Percentiles rank a stretch among this genome's conserved stretches.
Evolutionary conservation across 2,888 invertebrate species (phyloP).

Genomic region (Rambutsinella grinnellia): DNA sequence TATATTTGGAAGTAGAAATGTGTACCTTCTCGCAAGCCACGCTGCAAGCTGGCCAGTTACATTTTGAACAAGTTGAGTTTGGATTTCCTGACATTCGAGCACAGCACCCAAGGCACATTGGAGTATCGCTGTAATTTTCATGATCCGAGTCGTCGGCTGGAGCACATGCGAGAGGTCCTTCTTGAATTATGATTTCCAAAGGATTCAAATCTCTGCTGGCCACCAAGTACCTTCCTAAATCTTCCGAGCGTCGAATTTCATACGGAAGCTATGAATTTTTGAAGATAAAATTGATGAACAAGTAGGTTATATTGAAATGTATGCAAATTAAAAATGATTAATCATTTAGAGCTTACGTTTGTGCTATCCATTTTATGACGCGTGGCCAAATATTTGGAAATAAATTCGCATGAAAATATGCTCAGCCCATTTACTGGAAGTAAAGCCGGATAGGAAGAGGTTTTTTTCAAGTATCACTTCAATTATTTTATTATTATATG

Average conservation of each 20-base stretch:
- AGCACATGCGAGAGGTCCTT: constrained; percentile 52
- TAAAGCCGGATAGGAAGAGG: too few relatives aligned
- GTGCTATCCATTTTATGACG: too few relatives aligned
- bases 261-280: constrained; percentile 31
- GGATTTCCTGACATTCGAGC: constrained; percentile 46
- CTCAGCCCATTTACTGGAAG: too few relatives aligned
- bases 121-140: constrained; percentile 46
- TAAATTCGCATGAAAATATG: too few relatives aligned
- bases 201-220: constrained; percentile 51
- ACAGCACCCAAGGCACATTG: constrained; percentile 60
- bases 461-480: too few relatives aligned
- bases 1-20: too few relatives aligned
- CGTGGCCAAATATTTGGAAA: too few relatives aligned
- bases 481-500: too few relatives aligned
- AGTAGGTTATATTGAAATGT: too few relatives aligned
- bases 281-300: neutral
- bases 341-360: too few relatives aligned
- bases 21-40: constrained; percentile 45
- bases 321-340: too few relatives aligned
- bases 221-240: constrained; percentile 57
- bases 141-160: constrained; percentile 58
- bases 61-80: constrained; percentile 36
- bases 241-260: constrained; percentile 50
- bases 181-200: constrained; percentile 55
- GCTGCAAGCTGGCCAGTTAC: constrained; percentile 53